Base-by-base conservation (phyloP, 2,888 invertebrate genomes). In the Nomada ferruginata region DNA sequence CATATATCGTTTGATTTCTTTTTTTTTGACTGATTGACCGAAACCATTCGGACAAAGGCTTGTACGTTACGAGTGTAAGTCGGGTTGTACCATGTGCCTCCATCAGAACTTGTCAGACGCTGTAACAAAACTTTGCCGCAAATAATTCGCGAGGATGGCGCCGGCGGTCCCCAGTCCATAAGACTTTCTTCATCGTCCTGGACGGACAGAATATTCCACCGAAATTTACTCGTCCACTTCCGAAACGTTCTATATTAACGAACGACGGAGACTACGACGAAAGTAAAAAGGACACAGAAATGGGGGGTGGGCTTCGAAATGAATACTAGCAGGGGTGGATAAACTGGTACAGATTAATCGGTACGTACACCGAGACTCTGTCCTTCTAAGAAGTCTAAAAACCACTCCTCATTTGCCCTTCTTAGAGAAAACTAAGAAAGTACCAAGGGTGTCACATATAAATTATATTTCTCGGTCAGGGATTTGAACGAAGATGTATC, bases 341-440 rank as follows among this genome's bases (percentile, higher is more conserved):
- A 63, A 26, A n/a, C 50, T 15, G 50, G 18, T 47, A 57, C 15
- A 47, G 76, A 75, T 77, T 75, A 77, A 77, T 75, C 60, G 61
- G 36, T 36, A 20, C 13, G 73, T 26, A 44, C 47, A 26, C 44
- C 57, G n/a, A 20, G 65, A 10, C 52, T 53, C 23, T n/a, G 44
- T n/a, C 26, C 50, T 63, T 68, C 61, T 2, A 4, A 61, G 76
- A 76, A 50, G 50, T 52, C 7, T 7, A 18, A 15, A 29, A 57
- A 50, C n/a, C 9, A 23, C 9, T 23, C 29, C 26, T 13, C 23
- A 15, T 29, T 18, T 2, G 20, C 15, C 15, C 13, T 29, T 7
- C 55, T n/a, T 18, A 50, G 36, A 20, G 9, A 57, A 66, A 66
- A 18, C 23, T 18, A 23, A 57, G 59, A n/a, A 18, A 75, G 57